A percentile compares a stretch with the other conserved stretches of the same genome.
These are phyloP conservation scores for Diaprepes abbreviatus DNA, from an alignment of 2,888 invertebrate species.

Conservation along the genomic window DNA sequence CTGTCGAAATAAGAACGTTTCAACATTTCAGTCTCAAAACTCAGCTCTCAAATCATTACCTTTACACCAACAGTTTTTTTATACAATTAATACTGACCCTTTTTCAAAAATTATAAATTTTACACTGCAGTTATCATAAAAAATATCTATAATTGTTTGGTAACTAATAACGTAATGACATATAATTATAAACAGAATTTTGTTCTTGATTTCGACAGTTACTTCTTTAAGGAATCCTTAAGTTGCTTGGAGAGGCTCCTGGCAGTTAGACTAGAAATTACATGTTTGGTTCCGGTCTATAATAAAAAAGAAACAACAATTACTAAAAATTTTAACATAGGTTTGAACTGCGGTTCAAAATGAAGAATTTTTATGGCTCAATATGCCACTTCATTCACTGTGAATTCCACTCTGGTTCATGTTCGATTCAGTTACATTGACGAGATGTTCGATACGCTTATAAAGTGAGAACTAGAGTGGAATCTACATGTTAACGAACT, in stretches of 20 bases:
- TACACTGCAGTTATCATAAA: neutral
- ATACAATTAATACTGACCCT: conserved; percentile 15
- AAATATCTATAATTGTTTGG: conserved; percentile 1
- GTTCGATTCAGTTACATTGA: no score
- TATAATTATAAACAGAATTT: neutral
- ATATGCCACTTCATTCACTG: no score
- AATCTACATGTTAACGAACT: no score
- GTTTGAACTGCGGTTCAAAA: neutral
- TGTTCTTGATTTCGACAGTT: conserved; percentile 34
- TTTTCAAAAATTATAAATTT: neutral
- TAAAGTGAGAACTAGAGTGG: no score
- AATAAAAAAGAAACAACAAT: conserved; percentile 34
- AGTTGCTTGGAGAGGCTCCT: conserved; percentile 83
- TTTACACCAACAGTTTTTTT: conserved; percentile 1
- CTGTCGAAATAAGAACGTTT: neutral
- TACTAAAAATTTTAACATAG: conserved; percentile 4
- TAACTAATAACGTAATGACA: neutral
- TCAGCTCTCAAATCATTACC: neutral
- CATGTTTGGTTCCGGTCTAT: conserved; percentile 46
- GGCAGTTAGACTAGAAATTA: conserved; percentile 83
- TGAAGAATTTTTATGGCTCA: no score
- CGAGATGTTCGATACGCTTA: no score
- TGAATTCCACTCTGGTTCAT: no score
- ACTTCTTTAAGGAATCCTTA: conserved; percentile 75
- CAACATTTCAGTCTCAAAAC: conserved; percentile 15